Evolutionary conservation across 2,797 vertebrate genomes (phyloP).

Genomic region (Onychomys torridus): DNA sequence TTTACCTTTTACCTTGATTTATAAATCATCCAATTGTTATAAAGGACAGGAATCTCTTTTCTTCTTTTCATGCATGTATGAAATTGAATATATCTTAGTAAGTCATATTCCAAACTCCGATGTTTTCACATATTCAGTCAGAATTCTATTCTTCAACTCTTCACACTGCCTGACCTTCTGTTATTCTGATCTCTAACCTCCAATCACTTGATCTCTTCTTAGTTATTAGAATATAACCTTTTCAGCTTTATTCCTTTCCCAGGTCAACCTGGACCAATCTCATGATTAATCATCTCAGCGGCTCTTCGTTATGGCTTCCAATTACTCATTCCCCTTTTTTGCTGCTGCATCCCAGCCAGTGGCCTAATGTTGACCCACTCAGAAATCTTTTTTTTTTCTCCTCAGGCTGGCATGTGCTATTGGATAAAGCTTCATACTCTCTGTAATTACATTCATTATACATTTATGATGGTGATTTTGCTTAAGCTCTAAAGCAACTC

Average conservation of each 20-base stretch:
- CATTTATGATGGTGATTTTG: background rate
- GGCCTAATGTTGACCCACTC: background rate
- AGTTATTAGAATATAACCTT: background rate
- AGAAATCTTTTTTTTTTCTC: background rate
- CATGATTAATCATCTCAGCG: background rate
- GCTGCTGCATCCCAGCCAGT: background rate
- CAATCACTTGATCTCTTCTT: background rate
- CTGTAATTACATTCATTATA: background rate
- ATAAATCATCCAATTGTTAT: conserved; percentile 2
- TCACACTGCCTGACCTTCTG: background rate
- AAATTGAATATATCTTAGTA: background rate
- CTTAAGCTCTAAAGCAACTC: background rate
- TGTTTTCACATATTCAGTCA: background rate
- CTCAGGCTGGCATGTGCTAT: background rate
- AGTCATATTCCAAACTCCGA: conserved; percentile 5
- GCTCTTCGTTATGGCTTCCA: background rate
- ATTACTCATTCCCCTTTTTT: background rate
- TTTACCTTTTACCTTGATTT: background rate
- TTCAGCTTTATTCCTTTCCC: background rate
- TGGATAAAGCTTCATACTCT: background rate
- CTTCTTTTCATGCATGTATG: background rate
- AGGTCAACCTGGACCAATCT: background rate
- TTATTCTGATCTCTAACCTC: background rate
- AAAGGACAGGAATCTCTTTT: background rate
- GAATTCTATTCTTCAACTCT: background rate